phyloP scores from a whole-genome alignment of 2,797 vertebrate species.

The Merluccius polli region DNA sequence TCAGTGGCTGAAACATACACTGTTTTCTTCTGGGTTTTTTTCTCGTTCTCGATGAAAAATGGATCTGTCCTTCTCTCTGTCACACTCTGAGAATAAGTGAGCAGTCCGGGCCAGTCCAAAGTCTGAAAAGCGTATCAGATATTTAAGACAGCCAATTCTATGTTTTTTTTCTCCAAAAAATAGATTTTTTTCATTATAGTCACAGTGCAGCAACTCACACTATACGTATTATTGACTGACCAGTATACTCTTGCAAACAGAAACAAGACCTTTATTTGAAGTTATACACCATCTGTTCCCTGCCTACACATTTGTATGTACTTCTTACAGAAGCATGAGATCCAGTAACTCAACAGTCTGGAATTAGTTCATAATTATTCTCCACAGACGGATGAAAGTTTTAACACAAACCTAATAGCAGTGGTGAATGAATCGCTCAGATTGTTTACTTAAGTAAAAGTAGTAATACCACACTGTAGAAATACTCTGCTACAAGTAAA shows the following conservation, averaged over 20 bases:
- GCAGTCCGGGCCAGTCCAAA: conserved; percentile 18
- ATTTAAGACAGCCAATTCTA: neutral
- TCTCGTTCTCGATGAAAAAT: conserved; percentile 60
- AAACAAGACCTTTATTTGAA: neutral
- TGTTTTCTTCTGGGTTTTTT: conserved; percentile 31
- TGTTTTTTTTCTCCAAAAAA: neutral
- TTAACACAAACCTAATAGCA: neutral
- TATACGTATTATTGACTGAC: neutral
- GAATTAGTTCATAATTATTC: neutral
- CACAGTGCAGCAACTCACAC: neutral
- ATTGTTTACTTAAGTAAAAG: no score
- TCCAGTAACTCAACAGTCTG: neutral
- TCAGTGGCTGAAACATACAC: conserved; percentile 55
- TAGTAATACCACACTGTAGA: no score
- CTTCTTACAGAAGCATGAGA: neutral
- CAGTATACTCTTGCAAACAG: neutral
- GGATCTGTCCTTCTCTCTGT: conserved; percentile 40
- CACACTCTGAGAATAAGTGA: conserved; percentile 42
- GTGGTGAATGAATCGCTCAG: no score
- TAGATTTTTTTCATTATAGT: no score
- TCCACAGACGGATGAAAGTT: neutral
- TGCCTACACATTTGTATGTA: neutral
- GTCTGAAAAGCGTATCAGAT: neutral
- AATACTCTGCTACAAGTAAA: no score
- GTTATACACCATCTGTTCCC: neutral